Conservation (phyloP, 2,888 invertebrate genomes). For the Cryptus viduatorius region DNA sequence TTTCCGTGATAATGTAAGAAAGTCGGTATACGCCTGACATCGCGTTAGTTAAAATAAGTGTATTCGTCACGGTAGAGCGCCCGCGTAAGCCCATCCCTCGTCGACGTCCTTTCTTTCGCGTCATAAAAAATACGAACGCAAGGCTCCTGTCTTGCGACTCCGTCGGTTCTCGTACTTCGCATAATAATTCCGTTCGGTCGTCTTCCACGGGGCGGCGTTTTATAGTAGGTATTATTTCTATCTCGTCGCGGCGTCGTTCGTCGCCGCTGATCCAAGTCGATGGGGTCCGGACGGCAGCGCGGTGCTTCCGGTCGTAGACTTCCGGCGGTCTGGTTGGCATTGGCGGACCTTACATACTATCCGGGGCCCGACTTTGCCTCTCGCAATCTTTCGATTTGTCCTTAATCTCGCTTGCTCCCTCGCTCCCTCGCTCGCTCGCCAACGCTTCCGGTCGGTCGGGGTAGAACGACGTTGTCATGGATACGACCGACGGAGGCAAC, state of each 20-base stretch:
- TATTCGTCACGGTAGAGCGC: slow-evolving; percentile 74
- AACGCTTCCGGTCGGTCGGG: slow-evolving; percentile 68
- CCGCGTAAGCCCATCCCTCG: slow-evolving; percentile 72
- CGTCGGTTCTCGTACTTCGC: slow-evolving; percentile 25
- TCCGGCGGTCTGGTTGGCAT: slow-evolving; percentile 39
- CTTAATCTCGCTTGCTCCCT: slow-evolving; percentile 52
- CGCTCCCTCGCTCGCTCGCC: slow-evolving; percentile 69
- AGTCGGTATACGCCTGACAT: neutral
- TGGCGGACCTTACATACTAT: slow-evolving; percentile 6
- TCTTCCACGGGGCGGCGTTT: slow-evolving; percentile 15
- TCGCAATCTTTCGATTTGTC: slow-evolving; percentile 32
- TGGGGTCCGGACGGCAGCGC: slow-evolving; percentile 5
- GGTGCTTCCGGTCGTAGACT: slow-evolving; percentile 55
- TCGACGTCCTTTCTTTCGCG: slow-evolving; percentile 65
- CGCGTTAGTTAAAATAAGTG: slow-evolving; percentile 20
- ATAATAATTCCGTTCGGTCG: slow-evolving; percentile 41
- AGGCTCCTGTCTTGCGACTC: neutral
- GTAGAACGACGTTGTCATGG: slow-evolving; percentile 80
- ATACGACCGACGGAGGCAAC: slow-evolving; percentile 74
- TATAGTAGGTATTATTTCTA: slow-evolving; percentile 23
- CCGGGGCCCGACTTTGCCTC: neutral
- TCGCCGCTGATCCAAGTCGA: slow-evolving; percentile 52
- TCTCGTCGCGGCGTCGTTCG: slow-evolving; percentile 36
- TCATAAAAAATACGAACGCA: slow-evolving; percentile 14
- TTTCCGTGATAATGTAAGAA: neutral